Conservation (phyloP, 2,888 invertebrate genomes). For the Andrena bicolor region DNA sequence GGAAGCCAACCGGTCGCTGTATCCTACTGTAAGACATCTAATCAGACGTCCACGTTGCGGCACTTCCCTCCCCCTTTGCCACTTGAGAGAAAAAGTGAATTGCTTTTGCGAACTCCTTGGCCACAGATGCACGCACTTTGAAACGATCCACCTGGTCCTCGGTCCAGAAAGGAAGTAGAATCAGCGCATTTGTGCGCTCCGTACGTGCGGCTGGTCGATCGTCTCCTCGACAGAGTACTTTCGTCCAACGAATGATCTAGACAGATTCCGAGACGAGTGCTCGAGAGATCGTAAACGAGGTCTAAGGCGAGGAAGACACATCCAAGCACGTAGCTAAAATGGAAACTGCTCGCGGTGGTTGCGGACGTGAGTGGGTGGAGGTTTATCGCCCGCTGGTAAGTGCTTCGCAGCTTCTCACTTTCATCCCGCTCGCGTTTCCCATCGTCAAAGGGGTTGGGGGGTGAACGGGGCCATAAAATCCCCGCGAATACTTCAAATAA, state of each 20-base stretch:
- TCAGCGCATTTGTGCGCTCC: not conserved
- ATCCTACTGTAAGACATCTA: not conserved
- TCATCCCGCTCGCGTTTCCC: conserved; percentile 45
- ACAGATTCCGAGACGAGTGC: conserved; percentile 54
- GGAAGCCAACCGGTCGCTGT: not conserved
- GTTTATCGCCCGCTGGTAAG: conserved; percentile 76
- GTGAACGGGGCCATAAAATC: conserved; percentile 73
- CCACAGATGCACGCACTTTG: not conserved
- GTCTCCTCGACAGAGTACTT: conserved; percentile 8
- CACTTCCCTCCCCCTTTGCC: not conserved
- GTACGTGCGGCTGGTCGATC: not conserved
- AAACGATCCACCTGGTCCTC: not conserved
- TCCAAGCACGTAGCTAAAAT: conserved; percentile 75
- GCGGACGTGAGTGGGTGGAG: conserved; percentile 70
- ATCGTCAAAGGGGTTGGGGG: not conserved
- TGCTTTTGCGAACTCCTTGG: not conserved
- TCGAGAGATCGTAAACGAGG: conserved; percentile 76
- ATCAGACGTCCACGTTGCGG: not conserved
- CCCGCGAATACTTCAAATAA: conserved; percentile 72
- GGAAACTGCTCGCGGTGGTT: conserved; percentile 72
- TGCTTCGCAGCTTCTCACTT: conserved; percentile 75
- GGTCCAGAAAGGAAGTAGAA: not conserved
- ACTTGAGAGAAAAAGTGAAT: not conserved
- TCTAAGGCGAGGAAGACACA: conserved; percentile 64
- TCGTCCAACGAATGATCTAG: conserved; percentile 48